Evolutionary conservation across 1,140 invertebrate genomes (phyloP).

Genomic region (Drosophila grimshawi): DNA sequence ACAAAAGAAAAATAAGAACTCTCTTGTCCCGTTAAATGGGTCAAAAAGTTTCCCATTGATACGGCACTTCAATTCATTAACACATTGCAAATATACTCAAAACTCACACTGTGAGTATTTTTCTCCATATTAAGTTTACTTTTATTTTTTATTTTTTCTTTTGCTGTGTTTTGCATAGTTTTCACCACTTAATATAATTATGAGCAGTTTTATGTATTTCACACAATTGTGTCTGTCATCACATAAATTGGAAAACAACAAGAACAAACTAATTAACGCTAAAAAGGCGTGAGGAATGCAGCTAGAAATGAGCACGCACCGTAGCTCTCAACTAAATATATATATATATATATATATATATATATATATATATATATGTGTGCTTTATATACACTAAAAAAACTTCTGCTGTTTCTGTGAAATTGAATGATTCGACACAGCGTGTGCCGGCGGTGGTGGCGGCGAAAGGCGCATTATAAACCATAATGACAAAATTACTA

Average conservation of each 20-base stretch:
- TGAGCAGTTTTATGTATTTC: slow-evolving; percentile 19
- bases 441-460: not conserved
- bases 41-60: slow-evolving; percentile 64
- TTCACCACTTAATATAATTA: not conserved
- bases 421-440: slow-evolving; percentile 45
- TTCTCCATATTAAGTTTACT: not conserved
- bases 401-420: slow-evolving; percentile 6
- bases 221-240: slow-evolving; percentile 14
- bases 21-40: slow-evolving; percentile 46
- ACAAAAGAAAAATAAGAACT: slow-evolving; percentile 27
- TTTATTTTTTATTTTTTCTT: not conserved
- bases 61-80: slow-evolving; percentile 49
- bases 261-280: slow-evolving; percentile 53
- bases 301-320: slow-evolving; percentile 62
- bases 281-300: slow-evolving; percentile 59
- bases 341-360: not conserved
- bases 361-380: not conserved
- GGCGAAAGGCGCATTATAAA: slow-evolving; percentile 74
- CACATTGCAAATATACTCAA: slow-evolving; percentile 42
- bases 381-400: not conserved
- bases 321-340: too few relatives aligned
- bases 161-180: slow-evolving; percentile 15
- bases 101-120: not conserved
- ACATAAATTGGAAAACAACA: slow-evolving; percentile 12
- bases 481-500: slow-evolving; percentile 80